Evolutionary conservation across 2,888 invertebrate species (phyloP).

Genomic region (Sphaerophoria taeniata): DNA sequence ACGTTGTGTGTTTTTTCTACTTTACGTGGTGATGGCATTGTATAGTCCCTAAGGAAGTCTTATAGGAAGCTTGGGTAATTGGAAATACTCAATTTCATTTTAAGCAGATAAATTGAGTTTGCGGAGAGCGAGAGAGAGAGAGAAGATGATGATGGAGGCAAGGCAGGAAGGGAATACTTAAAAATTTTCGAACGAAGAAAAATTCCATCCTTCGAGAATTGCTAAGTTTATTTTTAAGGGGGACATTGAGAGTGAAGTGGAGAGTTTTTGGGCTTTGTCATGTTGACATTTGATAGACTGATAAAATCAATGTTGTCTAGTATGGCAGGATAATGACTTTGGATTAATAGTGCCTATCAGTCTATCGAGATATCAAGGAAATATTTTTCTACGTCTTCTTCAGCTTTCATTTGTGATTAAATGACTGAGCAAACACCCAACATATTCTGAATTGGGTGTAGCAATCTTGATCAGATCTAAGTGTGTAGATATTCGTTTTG

Average conservation of each 20-base stretch:
- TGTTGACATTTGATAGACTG: slow-evolving; percentile 58
- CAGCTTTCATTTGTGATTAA: too few relatives aligned
- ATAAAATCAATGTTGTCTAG: slow-evolving; percentile 52
- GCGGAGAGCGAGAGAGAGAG: not conserved
- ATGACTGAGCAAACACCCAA: too few relatives aligned
- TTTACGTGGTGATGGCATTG: not conserved
- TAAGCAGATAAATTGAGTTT: slow-evolving; percentile 49
- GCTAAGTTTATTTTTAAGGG: not conserved
- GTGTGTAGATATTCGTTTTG: too few relatives aligned
- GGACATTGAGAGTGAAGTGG: not conserved
- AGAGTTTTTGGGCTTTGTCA: slow-evolving; percentile 28
- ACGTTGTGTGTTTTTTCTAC: slow-evolving; percentile 4
- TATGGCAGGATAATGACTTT: slow-evolving; percentile 44
- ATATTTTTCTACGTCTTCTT: not conserved
- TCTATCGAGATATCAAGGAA: slow-evolving; percentile 12
- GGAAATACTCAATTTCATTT: slow-evolving; percentile 66
- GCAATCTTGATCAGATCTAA: too few relatives aligned
- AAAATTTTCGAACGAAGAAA: slow-evolving; percentile 27
- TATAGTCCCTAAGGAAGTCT: slow-evolving; percentile 49
- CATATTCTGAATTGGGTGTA: too few relatives aligned
- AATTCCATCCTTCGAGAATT: slow-evolving; percentile 22
- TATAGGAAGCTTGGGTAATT: slow-evolving; percentile 52
- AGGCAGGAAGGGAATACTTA: slow-evolving; percentile 35
- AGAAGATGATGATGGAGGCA: not conserved
- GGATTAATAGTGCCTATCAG: slow-evolving; percentile 45